phyloP scores from a whole-genome alignment of 2,797 vertebrate genomes.

The Acanthiza pusilla region DNA sequence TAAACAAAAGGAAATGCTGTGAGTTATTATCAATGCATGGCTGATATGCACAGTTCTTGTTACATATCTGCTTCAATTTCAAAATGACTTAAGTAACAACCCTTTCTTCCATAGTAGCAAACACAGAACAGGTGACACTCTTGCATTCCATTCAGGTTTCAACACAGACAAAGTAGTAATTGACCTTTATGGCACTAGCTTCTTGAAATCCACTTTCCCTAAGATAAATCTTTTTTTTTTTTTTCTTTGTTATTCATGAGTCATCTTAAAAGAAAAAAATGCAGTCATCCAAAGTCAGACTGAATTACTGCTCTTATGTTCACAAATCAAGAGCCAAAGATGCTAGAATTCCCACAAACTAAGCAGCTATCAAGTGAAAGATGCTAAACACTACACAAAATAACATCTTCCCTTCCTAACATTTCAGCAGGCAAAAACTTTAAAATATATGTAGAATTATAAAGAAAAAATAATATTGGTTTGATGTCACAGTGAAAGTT shows the following conservation, averaged over 20 bases:
- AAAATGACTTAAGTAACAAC: not conserved
- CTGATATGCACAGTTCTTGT: not conserved
- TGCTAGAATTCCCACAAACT: not conserved
- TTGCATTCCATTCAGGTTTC: not conserved
- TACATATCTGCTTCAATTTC: not conserved
- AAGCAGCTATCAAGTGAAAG: not conserved
- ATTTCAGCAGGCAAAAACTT: not conserved
- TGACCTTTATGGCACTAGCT: not conserved
- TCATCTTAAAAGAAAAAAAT: not conserved
- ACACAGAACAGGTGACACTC: not conserved
- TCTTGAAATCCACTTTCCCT: not conserved
- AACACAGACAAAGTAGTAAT: not conserved
- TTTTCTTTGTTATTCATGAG: fast-evolving
- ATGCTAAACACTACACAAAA: not conserved
- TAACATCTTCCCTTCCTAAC: not conserved
- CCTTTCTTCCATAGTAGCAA: not conserved
- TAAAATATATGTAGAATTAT: not conserved
- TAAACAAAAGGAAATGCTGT: constrained; percentile 63
- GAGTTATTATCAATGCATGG: not conserved
- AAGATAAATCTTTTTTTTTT: too few relatives aligned
- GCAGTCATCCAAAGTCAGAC: not conserved
- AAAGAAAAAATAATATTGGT: not conserved
- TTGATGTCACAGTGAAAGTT: not conserved
- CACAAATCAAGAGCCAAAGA: not conserved
- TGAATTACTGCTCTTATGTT: not conserved